Evolutionary conservation across 1,140 invertebrate genomes (phyloP).

Genomic region (Arion vulgaris): DNA sequence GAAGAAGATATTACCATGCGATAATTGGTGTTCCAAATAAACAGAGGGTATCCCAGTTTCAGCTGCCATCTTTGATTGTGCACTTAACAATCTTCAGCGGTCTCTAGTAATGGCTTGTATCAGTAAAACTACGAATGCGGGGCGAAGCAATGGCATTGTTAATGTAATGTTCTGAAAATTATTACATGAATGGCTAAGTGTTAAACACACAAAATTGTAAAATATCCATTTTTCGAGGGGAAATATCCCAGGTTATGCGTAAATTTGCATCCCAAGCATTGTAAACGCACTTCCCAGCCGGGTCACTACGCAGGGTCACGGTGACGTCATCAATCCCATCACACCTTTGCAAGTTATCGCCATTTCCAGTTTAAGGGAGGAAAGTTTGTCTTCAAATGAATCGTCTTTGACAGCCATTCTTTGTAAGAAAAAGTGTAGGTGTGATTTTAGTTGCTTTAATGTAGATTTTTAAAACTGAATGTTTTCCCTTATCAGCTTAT

Average conservation of each 20-base stretch:
- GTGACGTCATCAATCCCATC: slow-evolving; percentile 55
- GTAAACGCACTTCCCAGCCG: slow-evolving; percentile 52
- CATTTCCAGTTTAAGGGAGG: slow-evolving; percentile 50
- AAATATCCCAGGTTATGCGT: slow-evolving; percentile 37
- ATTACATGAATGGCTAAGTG: slow-evolving; percentile 1
- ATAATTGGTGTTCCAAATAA: slow-evolving; percentile 50
- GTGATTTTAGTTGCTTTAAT: neutral
- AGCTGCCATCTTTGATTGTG: slow-evolving; percentile 57
- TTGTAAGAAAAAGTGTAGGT: neutral
- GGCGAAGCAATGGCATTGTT: neutral
- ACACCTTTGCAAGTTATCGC: slow-evolving; percentile 45
- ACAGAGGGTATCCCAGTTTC: slow-evolving; percentile 50
- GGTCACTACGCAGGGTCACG: slow-evolving; percentile 52
- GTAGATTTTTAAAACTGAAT: no score
- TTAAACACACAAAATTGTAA: slow-evolving; percentile 15
- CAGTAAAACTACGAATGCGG: slow-evolving; percentile 17
- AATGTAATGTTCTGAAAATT: neutral
- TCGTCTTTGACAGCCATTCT: slow-evolving; percentile 18
- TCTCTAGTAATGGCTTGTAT: slow-evolving; percentile 44
- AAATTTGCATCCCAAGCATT: slow-evolving; percentile 41
- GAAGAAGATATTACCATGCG: slow-evolving; percentile 36
- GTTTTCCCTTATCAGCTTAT: no score
- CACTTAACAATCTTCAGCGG: slow-evolving; percentile 45
- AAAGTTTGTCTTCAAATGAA: slow-evolving; percentile 43
- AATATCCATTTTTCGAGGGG: slow-evolving; percentile 34